Percentiles rank a stretch among this genome's conserved stretches.
These are phyloP conservation scores for Epinotia demarniana DNA, from an alignment of 2,888 invertebrate species.

Conservation along the genomic window DNA sequence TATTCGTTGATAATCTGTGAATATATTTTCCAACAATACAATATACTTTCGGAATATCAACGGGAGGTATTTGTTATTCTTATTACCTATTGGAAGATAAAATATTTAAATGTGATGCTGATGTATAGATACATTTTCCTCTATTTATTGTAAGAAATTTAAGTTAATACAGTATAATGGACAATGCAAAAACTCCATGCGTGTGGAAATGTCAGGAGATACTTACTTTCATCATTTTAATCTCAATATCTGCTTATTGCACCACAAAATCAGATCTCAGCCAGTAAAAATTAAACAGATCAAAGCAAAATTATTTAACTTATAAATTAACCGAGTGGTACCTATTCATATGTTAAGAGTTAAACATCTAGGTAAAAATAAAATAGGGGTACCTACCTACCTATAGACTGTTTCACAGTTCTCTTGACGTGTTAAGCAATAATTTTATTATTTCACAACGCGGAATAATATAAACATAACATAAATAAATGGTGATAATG, in stretches of 20 bases:
- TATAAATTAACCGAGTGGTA: slow-evolving; percentile 76
- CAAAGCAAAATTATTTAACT: slow-evolving; percentile 84
- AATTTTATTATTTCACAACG: slow-evolving; percentile 72
- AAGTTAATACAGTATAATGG: not conserved
- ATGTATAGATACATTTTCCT: slow-evolving; percentile 22
- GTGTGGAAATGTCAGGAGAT: slow-evolving; percentile 45
- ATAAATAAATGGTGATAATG: slow-evolving; percentile 55
- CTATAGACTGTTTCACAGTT: slow-evolving; percentile 78
- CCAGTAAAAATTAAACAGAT: slow-evolving; percentile 75
- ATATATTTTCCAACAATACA: slow-evolving; percentile 73
- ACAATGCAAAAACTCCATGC: not conserved
- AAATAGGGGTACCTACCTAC: slow-evolving; percentile 78
- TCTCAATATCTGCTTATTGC: slow-evolving; percentile 55
- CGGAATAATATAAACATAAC: slow-evolving; percentile 58
- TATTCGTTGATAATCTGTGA: slow-evolving; percentile 66
- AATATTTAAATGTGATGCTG: slow-evolving; percentile 44
- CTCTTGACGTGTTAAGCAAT: slow-evolving; percentile 63
- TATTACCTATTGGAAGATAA: slow-evolving; percentile 71
- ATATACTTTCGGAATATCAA: slow-evolving; percentile 77
- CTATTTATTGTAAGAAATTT: not conserved
- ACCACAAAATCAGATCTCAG: slow-evolving; percentile 78
- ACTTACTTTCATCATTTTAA: slow-evolving; percentile 37
- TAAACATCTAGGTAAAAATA: slow-evolving; percentile 72
- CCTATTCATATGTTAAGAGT: slow-evolving; percentile 68
- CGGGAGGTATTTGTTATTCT: slow-evolving; percentile 71